A percentile compares a stretch with the other conserved stretches of the same genome.
Conservation (phyloP, 2,888 invertebrate species). For the Ommatoiulus sabulosus region DNA sequence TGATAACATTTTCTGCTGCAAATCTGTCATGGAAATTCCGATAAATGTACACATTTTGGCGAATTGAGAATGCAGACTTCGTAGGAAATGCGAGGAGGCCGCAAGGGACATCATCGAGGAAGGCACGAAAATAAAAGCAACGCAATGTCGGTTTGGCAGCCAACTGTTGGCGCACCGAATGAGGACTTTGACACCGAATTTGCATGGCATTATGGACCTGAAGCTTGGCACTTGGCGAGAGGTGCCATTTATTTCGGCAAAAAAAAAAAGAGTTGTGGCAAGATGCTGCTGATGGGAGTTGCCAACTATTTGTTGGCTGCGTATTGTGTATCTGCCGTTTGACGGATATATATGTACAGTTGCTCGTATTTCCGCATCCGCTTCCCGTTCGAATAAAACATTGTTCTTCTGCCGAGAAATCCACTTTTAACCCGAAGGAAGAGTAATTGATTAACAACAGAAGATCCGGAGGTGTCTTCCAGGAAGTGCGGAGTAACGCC, state of each 20-base stretch:
- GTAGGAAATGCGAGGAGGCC: background rate
- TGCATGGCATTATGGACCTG: background rate
- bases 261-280: background rate
- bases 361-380: background rate
- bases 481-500: background rate
- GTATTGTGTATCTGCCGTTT: background rate
- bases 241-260: background rate
- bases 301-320: slow-evolving; percentile 1
- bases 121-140: background rate
- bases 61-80: background rate
- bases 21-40: background rate
- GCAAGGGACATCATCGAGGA: background rate
- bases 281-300: background rate
- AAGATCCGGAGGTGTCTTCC: background rate
- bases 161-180: background rate
- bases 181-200: slow-evolving; percentile 19
- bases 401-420: background rate
- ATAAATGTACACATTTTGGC: background rate
- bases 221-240: background rate
- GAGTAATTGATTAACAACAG: background rate
- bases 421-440: background rate
- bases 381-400: background rate
- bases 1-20: no score
- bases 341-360: slow-evolving; percentile 1
- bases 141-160: background rate